A percentile compares a stretch with the other conserved stretches of the same genome.
Evolutionary conservation across 2,888 invertebrate genomes (phyloP).

Genomic region (Hanleya hanleyi): DNA sequence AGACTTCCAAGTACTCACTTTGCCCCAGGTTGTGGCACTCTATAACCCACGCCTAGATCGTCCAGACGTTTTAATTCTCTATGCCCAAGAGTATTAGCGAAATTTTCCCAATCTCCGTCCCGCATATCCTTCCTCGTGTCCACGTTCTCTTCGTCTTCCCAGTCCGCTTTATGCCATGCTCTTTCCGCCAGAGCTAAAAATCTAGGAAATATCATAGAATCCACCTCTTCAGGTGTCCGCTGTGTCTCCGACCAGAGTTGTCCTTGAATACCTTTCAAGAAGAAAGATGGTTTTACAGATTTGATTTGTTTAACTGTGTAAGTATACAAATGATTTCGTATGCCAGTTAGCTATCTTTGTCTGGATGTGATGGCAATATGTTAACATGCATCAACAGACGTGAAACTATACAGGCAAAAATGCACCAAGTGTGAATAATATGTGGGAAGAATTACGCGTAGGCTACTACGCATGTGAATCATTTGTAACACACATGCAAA

Average conservation of each 20-base stretch:
- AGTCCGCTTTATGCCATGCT: slow-evolving; percentile 65
- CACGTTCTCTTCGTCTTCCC: slow-evolving; percentile 42
- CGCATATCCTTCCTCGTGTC: slow-evolving; percentile 31
- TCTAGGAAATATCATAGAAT: slow-evolving; percentile 61
- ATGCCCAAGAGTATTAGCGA: slow-evolving; percentile 61
- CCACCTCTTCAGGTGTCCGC: slow-evolving; percentile 44
- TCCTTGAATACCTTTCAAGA: slow-evolving; percentile 70
- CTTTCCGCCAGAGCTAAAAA: slow-evolving; percentile 64
- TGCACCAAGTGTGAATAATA: too few relatives aligned
- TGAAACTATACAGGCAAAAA: too few relatives aligned
- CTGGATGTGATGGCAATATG: too few relatives aligned
- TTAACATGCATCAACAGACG: too few relatives aligned
- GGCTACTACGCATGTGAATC: too few relatives aligned
- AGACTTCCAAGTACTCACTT: too few relatives aligned
- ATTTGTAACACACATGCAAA: too few relatives aligned
- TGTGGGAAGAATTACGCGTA: too few relatives aligned
- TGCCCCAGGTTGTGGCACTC: slow-evolving; percentile 68
- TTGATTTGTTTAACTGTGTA: too few relatives aligned
- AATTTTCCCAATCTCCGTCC: slow-evolving; percentile 58
- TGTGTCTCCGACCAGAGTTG: slow-evolving; percentile 65
- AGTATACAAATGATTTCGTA: too few relatives aligned
- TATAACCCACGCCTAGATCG: slow-evolving; percentile 53
- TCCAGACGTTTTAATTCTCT: slow-evolving; percentile 64
- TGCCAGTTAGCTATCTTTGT: too few relatives aligned
- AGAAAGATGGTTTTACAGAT: too few relatives aligned